Conservation (phyloP, 1,140 invertebrate genomes). For the Drosophila murphyi region DNA sequence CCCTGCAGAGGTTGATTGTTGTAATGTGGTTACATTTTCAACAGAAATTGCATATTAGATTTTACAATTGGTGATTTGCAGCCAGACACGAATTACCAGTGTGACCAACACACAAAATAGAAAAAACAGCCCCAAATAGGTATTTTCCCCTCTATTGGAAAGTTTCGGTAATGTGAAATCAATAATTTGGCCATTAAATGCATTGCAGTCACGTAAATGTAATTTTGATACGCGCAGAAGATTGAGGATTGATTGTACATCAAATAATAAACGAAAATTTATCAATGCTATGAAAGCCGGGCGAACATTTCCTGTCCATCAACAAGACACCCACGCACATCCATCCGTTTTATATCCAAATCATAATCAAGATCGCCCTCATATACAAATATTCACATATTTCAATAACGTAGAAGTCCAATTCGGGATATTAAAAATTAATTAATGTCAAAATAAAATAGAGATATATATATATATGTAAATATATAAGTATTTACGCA, state of each 20-base stretch:
- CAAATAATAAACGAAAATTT: too few species aligned
- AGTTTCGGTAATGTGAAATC: conserved; percentile 60
- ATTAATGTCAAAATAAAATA: conserved; percentile 55
- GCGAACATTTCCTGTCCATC: neutral
- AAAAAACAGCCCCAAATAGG: neutral
- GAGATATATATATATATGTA: conserved; percentile 27
- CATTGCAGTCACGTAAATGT: conserved; percentile 46
- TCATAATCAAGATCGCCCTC: conserved; percentile 21
- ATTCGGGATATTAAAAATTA: conserved; percentile 61
- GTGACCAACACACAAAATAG: neutral
- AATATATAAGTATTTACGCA: conserved; percentile 14
- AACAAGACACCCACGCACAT: neutral
- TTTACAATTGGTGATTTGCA: conserved; percentile 40
- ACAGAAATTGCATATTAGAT: conserved; percentile 22
- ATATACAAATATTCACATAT: conserved; percentile 57
- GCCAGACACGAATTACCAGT: conserved; percentile 16
- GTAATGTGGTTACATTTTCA: conserved; percentile 20
- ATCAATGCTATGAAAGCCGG: too few species aligned
- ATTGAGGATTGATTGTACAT: neutral
- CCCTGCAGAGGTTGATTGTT: too few species aligned
- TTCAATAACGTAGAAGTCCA: conserved; percentile 65
- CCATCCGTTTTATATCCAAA: conserved; percentile 1
- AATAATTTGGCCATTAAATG: conserved; percentile 59
- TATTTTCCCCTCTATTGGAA: neutral
- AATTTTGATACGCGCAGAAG: conserved; percentile 25